Conservation (phyloP, 35 echinoderm and acorn worm genomes). For the Strongylocentrotus purpuratus region DNA sequence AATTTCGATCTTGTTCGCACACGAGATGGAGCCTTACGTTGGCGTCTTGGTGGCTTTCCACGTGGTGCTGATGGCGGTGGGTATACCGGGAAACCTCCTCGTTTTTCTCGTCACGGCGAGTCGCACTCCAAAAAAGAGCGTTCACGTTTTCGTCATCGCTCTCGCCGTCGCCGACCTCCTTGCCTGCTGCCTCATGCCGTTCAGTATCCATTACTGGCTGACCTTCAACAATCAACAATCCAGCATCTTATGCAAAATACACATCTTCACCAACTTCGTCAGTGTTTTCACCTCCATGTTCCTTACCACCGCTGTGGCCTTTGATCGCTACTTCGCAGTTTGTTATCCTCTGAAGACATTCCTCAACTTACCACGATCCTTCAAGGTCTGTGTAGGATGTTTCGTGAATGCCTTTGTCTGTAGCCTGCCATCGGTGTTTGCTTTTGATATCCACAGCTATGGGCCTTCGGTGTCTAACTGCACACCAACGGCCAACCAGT, state of each 20-base stretch:
- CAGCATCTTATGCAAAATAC: neutral
- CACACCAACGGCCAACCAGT: neutral
- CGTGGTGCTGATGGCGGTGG: neutral
- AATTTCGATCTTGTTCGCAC: neutral
- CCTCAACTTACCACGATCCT: neutral
- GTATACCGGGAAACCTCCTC: conserved; percentile 14
- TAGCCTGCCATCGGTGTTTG: neutral
- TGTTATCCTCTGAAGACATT: neutral
- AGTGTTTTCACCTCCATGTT: neutral
- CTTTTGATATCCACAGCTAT: neutral
- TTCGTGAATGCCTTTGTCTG: neutral
- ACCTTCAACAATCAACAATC: neutral
- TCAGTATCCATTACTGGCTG: neutral
- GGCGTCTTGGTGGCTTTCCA: neutral
- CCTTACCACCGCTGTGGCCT: neutral
- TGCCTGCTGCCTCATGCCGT: neutral
- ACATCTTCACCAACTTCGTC: neutral
- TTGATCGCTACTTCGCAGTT: conserved; percentile 30
- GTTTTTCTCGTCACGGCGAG: neutral
- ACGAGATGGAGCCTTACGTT: neutral
- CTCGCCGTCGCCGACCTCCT: conserved; percentile 15
- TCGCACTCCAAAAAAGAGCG: conserved; percentile 1
- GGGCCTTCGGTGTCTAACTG: neutral
- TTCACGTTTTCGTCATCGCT: conserved; percentile 12
- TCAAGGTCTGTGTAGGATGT: neutral